phyloP scores from a whole-genome alignment of 2,797 vertebrate genomes.

The Eulemur albifrons region DNA sequence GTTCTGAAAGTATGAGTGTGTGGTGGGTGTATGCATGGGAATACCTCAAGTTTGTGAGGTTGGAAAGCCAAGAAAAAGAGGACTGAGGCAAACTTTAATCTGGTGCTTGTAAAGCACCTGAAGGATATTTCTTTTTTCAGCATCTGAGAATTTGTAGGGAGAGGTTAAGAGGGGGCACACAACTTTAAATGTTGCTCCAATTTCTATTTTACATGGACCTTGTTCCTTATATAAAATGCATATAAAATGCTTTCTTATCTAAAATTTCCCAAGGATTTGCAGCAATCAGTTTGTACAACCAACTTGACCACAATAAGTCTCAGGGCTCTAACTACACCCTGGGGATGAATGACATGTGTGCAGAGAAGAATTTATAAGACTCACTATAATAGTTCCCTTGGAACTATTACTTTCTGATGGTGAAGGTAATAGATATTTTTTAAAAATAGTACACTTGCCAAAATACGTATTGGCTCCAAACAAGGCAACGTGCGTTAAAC shows the following conservation, averaged over 20 bases:
- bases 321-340: constrained; percentile 70
- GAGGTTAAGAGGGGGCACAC: constrained; percentile 49
- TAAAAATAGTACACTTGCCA: constrained; percentile 76
- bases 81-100: not conserved
- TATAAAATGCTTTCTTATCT: constrained; percentile 71
- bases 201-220: constrained; percentile 68
- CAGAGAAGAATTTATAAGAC: constrained; percentile 80
- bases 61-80: not conserved
- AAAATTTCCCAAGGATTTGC: constrained; percentile 74
- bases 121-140: constrained; percentile 49
- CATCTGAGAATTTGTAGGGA: constrained; percentile 64
- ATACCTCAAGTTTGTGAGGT: not conserved
- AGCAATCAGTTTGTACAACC: constrained; percentile 67
- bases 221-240: constrained; percentile 56
- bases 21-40: not conserved
- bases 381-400: constrained; percentile 79
- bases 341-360: constrained; percentile 77
- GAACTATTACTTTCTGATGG: constrained; percentile 79
- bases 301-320: constrained; percentile 76
- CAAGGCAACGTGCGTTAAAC: constrained; percentile 63
- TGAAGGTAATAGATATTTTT: constrained; percentile 83
- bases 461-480: constrained; percentile 76
- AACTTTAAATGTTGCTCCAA: constrained; percentile 75
- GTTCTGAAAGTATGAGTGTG: not conserved
- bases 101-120: constrained; percentile 31